Base-by-base conservation (phyloP, 2,797 vertebrate genomes). In the Helicolenus hilgendorfi region DNA sequence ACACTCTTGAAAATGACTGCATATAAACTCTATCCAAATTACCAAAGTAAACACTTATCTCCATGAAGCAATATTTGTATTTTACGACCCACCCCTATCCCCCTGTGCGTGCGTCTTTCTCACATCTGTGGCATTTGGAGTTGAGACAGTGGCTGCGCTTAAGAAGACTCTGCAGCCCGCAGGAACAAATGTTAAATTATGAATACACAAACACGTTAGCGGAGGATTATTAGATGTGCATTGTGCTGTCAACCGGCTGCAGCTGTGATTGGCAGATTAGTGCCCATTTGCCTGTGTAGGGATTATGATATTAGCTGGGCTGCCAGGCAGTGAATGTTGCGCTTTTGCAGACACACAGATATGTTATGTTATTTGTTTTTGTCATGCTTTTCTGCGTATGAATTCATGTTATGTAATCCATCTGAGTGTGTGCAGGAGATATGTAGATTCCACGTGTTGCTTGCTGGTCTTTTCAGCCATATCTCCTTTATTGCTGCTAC, bases 221-320 rank as follows among this genome's bases (percentile, higher is more conserved):
- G 20, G 81, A 83, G 88, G 86, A 91, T 96, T 94, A 93, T 93
- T 92, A 91, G 84, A 75, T 41, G 63, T 62, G 70, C 83, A 89
- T 88, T 91, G 89, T 92, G 72, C 84, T 89, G 87, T 88, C 82
- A 79, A 26, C 71, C 20, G 4, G 62, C 72, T 90, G 56, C 63
- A 83, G 24, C 81, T 81, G 79, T 92, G 92, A 95, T 92, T 91
- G 90, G 81, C 85, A 91, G 83, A 88, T 92, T 88, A 90, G 80
- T 79, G 76, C 53, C 84, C 76, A 83, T 90, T 89, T 91, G 81
- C 79, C 71, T 87, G 79, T 81, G 81, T 81, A 81, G 62, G 83
- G 87, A 94, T 95, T 91, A 90, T 56, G 36, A 79, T 82, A 81
- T 86, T 86, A 71, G 74, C 79, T 15, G 41, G 73, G 70, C 84